Evolutionary conservation across 2,797 vertebrate species (phyloP).

Genomic region (Rhabdomys pumilio): DNA sequence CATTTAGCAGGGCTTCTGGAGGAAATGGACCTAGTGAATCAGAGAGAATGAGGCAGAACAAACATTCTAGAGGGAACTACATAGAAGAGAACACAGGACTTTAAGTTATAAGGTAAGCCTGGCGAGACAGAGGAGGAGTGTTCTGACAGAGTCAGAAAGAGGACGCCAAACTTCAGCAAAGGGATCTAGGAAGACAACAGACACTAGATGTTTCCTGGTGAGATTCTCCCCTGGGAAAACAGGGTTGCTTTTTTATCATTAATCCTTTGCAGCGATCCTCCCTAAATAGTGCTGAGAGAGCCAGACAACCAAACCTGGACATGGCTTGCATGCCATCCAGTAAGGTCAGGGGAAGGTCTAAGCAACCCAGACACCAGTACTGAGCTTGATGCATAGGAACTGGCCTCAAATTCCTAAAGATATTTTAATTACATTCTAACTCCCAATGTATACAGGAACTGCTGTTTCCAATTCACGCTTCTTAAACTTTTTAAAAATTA

Average conservation of each 20-base stretch:
- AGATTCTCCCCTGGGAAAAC: background rate
- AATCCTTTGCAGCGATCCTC: background rate
- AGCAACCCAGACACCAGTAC: background rate
- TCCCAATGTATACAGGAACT: background rate
- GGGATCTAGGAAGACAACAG: background rate
- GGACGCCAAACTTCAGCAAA: background rate
- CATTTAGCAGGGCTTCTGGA: background rate
- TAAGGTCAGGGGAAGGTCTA: background rate
- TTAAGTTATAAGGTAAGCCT: accelerated
- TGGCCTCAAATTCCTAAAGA: background rate
- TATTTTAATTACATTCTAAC: background rate
- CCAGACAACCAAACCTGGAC: too few relatives aligned
- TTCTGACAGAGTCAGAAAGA: background rate
- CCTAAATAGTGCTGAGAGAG: background rate
- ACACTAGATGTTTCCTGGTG: background rate
- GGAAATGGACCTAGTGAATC: background rate
- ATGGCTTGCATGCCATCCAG: background rate
- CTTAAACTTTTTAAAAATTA: background rate
- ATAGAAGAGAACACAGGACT: background rate
- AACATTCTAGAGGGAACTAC: background rate
- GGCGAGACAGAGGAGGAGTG: background rate
- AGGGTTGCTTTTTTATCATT: background rate
- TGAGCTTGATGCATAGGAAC: background rate
- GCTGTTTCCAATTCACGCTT: background rate
- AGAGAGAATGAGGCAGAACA: background rate